Evolutionary conservation across 2,113 vertebrate genomes (phyloP), one percentile per base, ranked within the genome.

Genomic region (Grantiella picta): DNA sequence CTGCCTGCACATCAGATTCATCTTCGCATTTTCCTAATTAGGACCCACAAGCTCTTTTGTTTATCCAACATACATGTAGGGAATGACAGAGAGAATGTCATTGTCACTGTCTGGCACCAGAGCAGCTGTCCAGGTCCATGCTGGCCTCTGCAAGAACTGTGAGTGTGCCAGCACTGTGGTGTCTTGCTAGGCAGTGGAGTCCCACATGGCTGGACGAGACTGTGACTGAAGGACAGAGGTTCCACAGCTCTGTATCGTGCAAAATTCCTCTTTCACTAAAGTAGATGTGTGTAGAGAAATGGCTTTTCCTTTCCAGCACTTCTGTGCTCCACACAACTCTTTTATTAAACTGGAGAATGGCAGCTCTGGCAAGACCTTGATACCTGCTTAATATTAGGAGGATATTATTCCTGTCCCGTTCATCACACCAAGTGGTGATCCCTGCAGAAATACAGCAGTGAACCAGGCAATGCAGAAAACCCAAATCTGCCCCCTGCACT

Each of bases 131-230:
- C 57, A 79, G 57, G 23, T 65, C 49, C 36, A 61, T 1, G 0
- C 0, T 60, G n/a, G 49, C 21, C 44, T n/a, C 31, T 84, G 54
- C n/a, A 63, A 24, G 20, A 36, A 6, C 12, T 22, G 35, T 28
- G n/a, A 49, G 31, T 13, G 28, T 10, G 54, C 33, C 76, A 63
- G 27, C 23, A 31, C 35, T 0, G 3, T 16, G 25, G 8, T 36
- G 49, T 33, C 25, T 28, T 0, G 1, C 1, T 3, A 88, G 49
- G 22, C 2, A 5, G 3, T 42, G 53, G 6, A 15, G 8, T 69
- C 49, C 42, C 29, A 29, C 45, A 42, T 5, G 15, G 50, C 40
- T 52, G 27, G 13, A 28, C 21, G 40, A 66, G 40, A 7, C 2
- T 61, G 24, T 28, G 63, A 54, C 52, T 2, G 11, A 3, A 63